phyloP scores from a whole-genome alignment of 2,113 vertebrate species.

The Dryoscopus gambensis region DNA sequence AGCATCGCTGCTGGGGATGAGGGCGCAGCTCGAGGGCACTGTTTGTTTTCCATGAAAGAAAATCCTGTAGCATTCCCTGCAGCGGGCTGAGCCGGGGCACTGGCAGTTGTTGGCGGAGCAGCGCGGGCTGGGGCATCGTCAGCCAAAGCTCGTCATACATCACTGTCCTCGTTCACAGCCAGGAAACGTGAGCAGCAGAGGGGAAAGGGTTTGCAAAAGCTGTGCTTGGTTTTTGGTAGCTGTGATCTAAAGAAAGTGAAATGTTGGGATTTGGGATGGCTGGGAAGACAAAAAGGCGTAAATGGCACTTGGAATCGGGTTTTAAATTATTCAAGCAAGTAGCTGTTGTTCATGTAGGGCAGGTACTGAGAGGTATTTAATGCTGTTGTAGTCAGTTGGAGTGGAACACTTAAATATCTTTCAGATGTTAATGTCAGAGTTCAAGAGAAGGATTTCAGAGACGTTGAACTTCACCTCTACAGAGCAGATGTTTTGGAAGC shows the following conservation, averaged over 20 bases:
- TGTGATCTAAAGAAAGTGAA: not conserved
- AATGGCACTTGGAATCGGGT: not conserved
- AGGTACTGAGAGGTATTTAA: not conserved
- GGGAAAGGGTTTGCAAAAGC: not conserved
- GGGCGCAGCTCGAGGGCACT: not conserved
- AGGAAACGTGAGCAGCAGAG: not conserved
- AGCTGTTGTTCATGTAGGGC: not conserved
- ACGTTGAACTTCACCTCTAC: not conserved
- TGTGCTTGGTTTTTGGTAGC: not conserved
- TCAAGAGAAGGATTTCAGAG: not conserved
- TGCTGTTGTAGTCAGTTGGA: not conserved
- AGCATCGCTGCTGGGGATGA: not conserved
- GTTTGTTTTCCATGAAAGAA: not conserved
- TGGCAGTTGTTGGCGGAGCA: not conserved
- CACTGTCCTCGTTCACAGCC: constrained; percentile 5
- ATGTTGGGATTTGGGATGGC: not conserved
- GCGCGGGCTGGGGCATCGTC: not conserved
- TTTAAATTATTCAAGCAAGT: not conserved
- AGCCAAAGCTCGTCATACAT: not conserved
- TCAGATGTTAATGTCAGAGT: not conserved
- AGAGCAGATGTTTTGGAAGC: not conserved
- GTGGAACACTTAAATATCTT: not conserved
- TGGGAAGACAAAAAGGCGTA: not conserved
- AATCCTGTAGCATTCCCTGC: not conserved
- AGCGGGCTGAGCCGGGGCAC: fast-evolving